Conservation (phyloP, 2,888 invertebrate genomes). For the Spisula solida region DNA sequence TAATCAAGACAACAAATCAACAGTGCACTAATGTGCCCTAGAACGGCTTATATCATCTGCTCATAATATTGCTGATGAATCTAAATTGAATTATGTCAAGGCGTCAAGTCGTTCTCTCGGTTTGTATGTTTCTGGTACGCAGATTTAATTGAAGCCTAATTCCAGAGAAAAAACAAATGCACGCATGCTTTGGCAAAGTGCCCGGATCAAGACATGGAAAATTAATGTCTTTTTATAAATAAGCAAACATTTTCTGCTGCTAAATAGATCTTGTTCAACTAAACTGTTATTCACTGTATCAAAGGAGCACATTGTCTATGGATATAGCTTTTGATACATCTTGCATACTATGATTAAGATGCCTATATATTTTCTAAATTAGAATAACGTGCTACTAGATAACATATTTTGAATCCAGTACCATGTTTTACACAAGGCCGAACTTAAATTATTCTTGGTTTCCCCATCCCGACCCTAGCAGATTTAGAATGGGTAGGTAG, state of each 20-base stretch:
- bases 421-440: too few species aligned
- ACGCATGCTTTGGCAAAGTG: neutral
- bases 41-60: neutral
- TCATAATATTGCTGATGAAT: neutral
- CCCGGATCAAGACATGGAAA: neutral
- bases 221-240: constrained; percentile 16
- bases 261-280: neutral
- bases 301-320: neutral
- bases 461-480: too few species aligned
- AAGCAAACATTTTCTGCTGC: neutral
- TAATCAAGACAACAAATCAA: too few species aligned
- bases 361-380: too few species aligned
- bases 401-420: too few species aligned
- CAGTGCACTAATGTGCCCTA: neutral
- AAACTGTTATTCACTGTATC: neutral
- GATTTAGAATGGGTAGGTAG: too few species aligned
- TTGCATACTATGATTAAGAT: too few species aligned
- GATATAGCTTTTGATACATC: too few species aligned
- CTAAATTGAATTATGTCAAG: neutral
- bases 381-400: too few species aligned
- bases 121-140: neutral
- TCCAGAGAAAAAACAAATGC: neutral
- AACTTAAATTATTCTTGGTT: too few species aligned
- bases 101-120: neutral
- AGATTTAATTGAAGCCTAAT: constrained; percentile 4